These are phyloP conservation scores for Labrus mixtus DNA, from an alignment of 2,113 vertebrate genomes.

Conservation along the genomic window DNA sequence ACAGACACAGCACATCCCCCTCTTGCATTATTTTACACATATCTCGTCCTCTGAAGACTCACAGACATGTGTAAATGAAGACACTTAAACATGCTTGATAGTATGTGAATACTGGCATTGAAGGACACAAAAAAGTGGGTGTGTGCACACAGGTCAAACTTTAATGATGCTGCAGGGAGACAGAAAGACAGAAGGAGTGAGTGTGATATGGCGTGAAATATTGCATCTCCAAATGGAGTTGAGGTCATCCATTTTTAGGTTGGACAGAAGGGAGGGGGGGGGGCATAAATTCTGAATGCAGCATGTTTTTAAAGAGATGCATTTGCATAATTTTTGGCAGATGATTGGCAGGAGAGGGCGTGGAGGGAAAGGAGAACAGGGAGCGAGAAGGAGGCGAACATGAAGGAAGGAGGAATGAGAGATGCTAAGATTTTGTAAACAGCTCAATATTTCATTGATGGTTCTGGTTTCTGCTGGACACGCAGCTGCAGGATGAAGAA, in stretches of 20 bases:
- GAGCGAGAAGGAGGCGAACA: constrained; percentile 38
- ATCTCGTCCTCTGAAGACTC: constrained; percentile 44
- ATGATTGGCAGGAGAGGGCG: constrained; percentile 80
- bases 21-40: constrained; percentile 50
- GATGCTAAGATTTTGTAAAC: constrained; percentile 60
- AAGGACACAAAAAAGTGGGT: constrained; percentile 34
- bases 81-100: constrained; percentile 19
- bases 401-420: constrained; percentile 15
- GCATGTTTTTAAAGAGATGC: constrained; percentile 70
- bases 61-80: constrained; percentile 5
- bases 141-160: constrained; percentile 51
- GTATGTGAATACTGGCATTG: constrained; percentile 6
- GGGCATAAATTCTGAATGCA: constrained; percentile 60
- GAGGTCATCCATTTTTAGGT: constrained; percentile 62
- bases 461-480: constrained; percentile 30
- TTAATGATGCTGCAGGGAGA: constrained; percentile 64
- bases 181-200: constrained; percentile 13
- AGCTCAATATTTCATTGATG: constrained; percentile 59
- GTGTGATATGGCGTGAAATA: constrained; percentile 42
- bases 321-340: constrained; percentile 80
- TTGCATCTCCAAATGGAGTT: constrained; percentile 56
- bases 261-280: constrained; percentile 11
- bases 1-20: constrained; percentile 25
- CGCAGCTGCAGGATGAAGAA: constrained; percentile 3
- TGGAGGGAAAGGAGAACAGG: constrained; percentile 60